A percentile compares a stretch with the other conserved stretches of the same genome.
Evolutionary conservation across 2,113 vertebrate species (phyloP).

Genomic region (Entelurus aequoreus): DNA sequence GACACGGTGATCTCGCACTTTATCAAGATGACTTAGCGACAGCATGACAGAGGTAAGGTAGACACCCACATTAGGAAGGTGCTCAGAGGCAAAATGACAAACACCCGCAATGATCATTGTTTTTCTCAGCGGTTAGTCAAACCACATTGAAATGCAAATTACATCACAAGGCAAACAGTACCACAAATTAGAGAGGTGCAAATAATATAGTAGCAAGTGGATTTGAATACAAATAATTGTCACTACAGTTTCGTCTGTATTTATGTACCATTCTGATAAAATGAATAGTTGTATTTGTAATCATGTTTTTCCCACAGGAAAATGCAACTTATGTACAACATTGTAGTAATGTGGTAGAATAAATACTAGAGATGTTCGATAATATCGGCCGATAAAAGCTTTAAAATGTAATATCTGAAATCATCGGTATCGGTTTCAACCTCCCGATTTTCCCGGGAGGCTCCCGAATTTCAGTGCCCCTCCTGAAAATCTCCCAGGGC

Average conservation of each 20-base stretch:
- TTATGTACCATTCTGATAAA: not conserved
- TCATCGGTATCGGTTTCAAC: too few species aligned
- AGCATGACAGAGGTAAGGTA: slow-evolving; percentile 42
- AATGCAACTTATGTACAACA: too few species aligned
- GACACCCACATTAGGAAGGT: slow-evolving; percentile 33
- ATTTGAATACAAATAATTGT: slow-evolving; percentile 3
- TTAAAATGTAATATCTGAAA: too few species aligned
- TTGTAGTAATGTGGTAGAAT: too few species aligned
- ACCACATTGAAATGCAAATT: slow-evolving; percentile 32
- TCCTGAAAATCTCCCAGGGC: too few species aligned
- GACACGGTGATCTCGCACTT: slow-evolving; percentile 26
- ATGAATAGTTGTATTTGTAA: not conserved
- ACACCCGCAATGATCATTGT: slow-evolving; percentile 49
- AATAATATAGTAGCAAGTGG: slow-evolving; percentile 1
- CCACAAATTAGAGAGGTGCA: slow-evolving; percentile 21
- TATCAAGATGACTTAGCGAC: slow-evolving; percentile 46
- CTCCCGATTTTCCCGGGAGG: too few species aligned
- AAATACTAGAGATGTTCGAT: too few species aligned
- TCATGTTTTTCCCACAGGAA: too few species aligned
- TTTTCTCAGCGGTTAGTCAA: slow-evolving; percentile 42
- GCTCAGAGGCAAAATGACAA: slow-evolving; percentile 48
- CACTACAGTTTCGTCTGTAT: not conserved
- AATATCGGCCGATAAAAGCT: too few species aligned
- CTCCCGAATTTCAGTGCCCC: too few species aligned
- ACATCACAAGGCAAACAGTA: slow-evolving; percentile 15